Evolutionary conservation across 2,797 vertebrate species (phyloP).

Genomic region (Harpagifer antarcticus): DNA sequence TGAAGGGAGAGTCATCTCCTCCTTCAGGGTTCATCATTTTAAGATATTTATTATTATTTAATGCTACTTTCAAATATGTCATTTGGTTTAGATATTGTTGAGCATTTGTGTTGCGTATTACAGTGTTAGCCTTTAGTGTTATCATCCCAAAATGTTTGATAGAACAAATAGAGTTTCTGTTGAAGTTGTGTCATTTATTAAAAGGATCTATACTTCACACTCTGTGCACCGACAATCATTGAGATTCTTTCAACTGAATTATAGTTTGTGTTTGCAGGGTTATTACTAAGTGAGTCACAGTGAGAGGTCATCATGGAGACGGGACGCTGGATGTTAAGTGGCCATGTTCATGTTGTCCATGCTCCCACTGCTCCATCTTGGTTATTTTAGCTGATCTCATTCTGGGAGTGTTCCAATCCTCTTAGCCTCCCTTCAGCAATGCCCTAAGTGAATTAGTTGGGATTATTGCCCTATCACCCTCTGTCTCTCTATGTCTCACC

Average conservation of each 20-base stretch:
- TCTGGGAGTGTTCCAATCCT: slow-evolving; percentile 92
- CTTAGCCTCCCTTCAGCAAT: slow-evolving; percentile 89
- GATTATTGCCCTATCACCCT: slow-evolving; percentile 80
- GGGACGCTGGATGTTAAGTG: slow-evolving; percentile 19
- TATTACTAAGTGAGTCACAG: not conserved
- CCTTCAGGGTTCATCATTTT: slow-evolving; percentile 55
- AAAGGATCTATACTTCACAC: slow-evolving; percentile 62
- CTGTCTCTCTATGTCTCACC: slow-evolving; percentile 58
- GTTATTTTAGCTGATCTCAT: slow-evolving; percentile 89
- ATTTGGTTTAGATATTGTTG: slow-evolving; percentile 56
- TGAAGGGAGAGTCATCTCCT: slow-evolving; percentile 38
- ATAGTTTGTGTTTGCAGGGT: not conserved
- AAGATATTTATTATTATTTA: slow-evolving; percentile 61
- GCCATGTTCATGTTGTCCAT: slow-evolving; percentile 37
- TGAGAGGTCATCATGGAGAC: slow-evolving; percentile 4
- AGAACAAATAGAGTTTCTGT: slow-evolving; percentile 52
- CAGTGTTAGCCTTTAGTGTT: slow-evolving; percentile 57
- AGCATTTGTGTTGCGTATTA: slow-evolving; percentile 62
- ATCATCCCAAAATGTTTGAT: slow-evolving; percentile 46
- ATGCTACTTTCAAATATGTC: slow-evolving; percentile 48
- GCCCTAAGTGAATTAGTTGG: slow-evolving; percentile 89
- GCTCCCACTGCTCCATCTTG: slow-evolving; percentile 71
- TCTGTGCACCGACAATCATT: slow-evolving; percentile 47
- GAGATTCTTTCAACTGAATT: not conserved
- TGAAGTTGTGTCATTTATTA: slow-evolving; percentile 76